Conservation (phyloP, 2,113 vertebrate species). For the Psittacula cyanocephala region DNA sequence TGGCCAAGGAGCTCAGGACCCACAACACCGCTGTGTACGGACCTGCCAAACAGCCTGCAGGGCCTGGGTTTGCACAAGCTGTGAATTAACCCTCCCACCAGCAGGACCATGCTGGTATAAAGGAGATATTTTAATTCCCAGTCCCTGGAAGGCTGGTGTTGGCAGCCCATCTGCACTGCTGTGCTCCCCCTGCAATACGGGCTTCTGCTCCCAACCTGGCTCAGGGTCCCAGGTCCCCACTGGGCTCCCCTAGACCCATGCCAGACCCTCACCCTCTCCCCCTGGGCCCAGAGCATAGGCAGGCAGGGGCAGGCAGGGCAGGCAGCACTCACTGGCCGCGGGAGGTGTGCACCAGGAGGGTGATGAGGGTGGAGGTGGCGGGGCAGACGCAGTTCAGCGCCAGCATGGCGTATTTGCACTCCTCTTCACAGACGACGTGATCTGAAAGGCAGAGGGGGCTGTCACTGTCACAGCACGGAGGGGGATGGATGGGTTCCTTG, state of each 20-base stretch:
- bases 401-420: constrained; percentile 86
- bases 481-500: accelerated
- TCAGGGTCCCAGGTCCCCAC: not conserved
- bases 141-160: accelerated
- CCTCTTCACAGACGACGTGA: constrained; percentile 86
- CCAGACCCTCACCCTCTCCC: not conserved
- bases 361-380: constrained; percentile 85
- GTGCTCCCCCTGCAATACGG: too few relatives aligned
- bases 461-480: accelerated
- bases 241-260: not conserved
- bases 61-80: not conserved
- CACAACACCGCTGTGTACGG: not conserved
- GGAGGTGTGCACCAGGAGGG: constrained; percentile 85
- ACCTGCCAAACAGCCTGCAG: not conserved
- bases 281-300: not conserved
- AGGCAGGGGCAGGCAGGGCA: not conserved
- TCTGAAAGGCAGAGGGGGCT: constrained; percentile 58
- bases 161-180: not conserved
- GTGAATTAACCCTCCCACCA: not conserved
- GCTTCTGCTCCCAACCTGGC: not conserved
- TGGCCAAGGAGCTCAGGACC: not conserved
- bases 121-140: not conserved
- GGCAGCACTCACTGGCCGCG: constrained; percentile 82
- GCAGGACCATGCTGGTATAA: accelerated
- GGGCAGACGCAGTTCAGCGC: constrained; percentile 86